Conservation (phyloP, 2,888 invertebrate genomes). For the Lutraria lutraria region DNA sequence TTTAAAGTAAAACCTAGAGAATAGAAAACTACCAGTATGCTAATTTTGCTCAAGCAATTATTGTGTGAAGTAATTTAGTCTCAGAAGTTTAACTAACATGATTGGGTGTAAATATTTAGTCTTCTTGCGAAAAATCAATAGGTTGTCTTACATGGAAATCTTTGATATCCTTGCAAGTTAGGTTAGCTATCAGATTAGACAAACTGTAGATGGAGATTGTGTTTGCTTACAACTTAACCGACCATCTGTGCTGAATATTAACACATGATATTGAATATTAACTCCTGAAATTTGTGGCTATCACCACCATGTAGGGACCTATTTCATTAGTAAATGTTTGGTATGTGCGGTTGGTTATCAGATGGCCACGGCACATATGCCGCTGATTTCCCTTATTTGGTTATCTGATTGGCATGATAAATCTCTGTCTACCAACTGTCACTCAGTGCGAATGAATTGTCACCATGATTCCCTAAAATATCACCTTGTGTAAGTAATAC, state of each 20-base stretch:
- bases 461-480: no score
- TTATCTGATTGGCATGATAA: no score
- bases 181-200: not conserved
- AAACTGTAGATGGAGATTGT: constrained; percentile 3
- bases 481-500: no score
- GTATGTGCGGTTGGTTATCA: not conserved
- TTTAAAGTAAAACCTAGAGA: not conserved
- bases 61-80: constrained; percentile 21
- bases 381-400: no score
- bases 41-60: constrained; percentile 1
- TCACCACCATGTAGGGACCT: no score
- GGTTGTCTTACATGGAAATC: not conserved
- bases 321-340: no score
- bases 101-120: constrained; percentile 12
- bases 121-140: constrained; percentile 3
- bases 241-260: not conserved
- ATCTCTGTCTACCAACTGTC: not conserved
- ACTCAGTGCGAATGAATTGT: no score
- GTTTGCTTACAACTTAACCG: not conserved
- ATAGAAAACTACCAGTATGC: not conserved
- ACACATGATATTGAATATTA: not conserved
- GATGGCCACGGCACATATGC: not conserved
- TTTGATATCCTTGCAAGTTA: not conserved
- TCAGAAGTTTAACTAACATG: constrained; percentile 18
- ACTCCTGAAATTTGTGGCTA: no score